Percentiles rank a stretch among this genome's conserved stretches.
These are phyloP conservation scores for Desmophyllum pertusum DNA, from an alignment of 92 coral and sea anemone genomes.

Conservation along the genomic window DNA sequence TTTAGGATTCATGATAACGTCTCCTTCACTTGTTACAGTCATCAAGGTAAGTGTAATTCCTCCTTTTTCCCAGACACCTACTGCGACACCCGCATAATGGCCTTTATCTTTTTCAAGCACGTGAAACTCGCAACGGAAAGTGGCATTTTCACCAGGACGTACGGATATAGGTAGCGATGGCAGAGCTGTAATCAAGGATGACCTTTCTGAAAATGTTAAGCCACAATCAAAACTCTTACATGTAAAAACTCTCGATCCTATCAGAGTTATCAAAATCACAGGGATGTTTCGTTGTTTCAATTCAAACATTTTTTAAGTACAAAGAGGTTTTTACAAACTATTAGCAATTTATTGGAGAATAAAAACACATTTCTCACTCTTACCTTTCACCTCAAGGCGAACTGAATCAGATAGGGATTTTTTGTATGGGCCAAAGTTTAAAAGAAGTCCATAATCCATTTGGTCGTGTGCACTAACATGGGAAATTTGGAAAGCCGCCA, in stretches of 20 bases:
- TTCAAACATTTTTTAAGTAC: background rate
- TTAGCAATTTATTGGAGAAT: too few relatives aligned
- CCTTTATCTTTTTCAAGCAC: background rate
- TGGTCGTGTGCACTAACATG: background rate
- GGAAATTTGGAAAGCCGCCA: conserved; percentile 17
- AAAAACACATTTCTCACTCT: background rate
- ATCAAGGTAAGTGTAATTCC: conserved; percentile 1
- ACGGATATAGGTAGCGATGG: background rate
- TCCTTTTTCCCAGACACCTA: conserved; percentile 27
- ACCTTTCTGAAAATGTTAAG: background rate
- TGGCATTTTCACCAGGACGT: background rate
- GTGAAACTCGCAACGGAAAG: conserved; percentile 21
- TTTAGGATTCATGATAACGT: conserved; percentile 18
- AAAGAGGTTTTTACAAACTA: background rate
- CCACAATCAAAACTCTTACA: background rate
- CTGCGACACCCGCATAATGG: conserved; percentile 13
- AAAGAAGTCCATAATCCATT: conserved; percentile 7
- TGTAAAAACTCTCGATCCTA: too few relatives aligned
- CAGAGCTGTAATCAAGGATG: conserved; percentile 7
- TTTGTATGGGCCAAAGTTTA: conserved; percentile 20
- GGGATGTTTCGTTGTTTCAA: background rate
- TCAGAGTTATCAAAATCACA: too few relatives aligned
- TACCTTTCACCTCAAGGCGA: conserved; percentile 22
- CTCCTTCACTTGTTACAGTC: background rate
- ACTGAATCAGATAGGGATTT: background rate